Base-by-base conservation (phyloP, 2,888 invertebrate genomes). In the Stenolophus ochropezus region DNA sequence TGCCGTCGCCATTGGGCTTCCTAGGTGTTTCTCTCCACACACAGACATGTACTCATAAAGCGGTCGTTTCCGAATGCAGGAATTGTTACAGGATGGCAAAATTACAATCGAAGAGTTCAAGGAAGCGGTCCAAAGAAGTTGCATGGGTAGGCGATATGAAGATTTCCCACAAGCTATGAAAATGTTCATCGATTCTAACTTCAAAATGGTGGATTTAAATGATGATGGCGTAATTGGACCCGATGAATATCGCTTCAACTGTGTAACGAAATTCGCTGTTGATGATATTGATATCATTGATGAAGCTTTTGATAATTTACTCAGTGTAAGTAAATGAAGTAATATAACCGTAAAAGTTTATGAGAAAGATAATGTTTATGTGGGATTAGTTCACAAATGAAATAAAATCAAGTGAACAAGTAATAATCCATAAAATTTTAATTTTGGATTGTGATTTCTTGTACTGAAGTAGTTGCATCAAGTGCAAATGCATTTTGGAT, bases 141-240 rank as follows among this genome's bases (percentile, higher is more conserved):
- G 96, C 87, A 91, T 96, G 20, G 96, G 96, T 2, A 92, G 94
- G 86, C 91, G 92, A 83, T 96, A 95, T 87, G 93, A 93, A 8
- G 94, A 96, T 82, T 96, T 96, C 86, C 96, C 96, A 0, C 95
- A 96, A 89, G 95, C 96, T 2, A 95, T 96, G 94, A 95, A 93
- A 87, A 94, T 95, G 87, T 96, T 96, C 88, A 96, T 96, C 87
- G 96, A 96, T 88, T 93, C 94, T 76, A 95, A 95, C 89, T 96
- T 96, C 88, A 93, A 93, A 87, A 92, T 95, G 91, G 93, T 96
- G 58, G 96, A 96, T 86, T 91, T 95, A 82, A 95, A 96, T 86
- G 93, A 92, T 81, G 96, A 96, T 86, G 96, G 96, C 1, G 91
- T 95, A 8, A 93, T 96, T 83, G 95, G 93, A 8, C 90, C 94